Conservation (phyloP, 1,140 invertebrate genomes). For the Calliopsis andreniformis region DNA sequence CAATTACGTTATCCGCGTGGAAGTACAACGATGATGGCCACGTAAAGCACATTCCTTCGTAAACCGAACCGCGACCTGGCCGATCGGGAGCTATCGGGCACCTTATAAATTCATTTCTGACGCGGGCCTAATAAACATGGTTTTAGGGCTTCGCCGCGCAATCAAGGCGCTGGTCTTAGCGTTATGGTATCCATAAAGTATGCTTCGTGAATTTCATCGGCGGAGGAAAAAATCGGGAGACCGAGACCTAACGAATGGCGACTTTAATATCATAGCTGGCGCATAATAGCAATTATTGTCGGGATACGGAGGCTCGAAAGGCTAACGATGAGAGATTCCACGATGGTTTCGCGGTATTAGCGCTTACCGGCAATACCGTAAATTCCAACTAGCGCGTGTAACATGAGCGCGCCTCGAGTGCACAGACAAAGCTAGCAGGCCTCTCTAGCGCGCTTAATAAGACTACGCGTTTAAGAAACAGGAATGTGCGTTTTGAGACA, state of each 20-base stretch:
- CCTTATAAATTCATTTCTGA: too few relatives aligned
- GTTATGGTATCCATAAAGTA: too few relatives aligned
- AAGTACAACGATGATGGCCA: constrained; percentile 24
- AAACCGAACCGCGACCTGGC: too few relatives aligned
- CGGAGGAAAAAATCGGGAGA: not conserved
- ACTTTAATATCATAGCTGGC: not conserved
- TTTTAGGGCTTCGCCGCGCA: too few relatives aligned
- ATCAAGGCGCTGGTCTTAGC: too few relatives aligned
- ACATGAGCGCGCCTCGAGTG: constrained; percentile 4
- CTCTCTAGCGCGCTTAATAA: not conserved
- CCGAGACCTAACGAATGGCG: not conserved
- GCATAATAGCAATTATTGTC: constrained; percentile 19
- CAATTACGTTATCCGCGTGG: constrained; percentile 34
- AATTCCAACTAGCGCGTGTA: constrained; percentile 22
- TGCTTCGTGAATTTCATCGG: too few relatives aligned
- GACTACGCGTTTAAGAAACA: not conserved
- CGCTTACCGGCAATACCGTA: constrained; percentile 15
- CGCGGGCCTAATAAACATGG: too few relatives aligned
- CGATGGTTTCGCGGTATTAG: not conserved
- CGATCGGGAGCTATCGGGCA: too few relatives aligned
- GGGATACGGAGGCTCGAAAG: not conserved
- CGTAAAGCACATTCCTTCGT: too few relatives aligned
- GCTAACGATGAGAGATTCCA: constrained; percentile 29
- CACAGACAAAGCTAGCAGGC: not conserved
- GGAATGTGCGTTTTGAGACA: constrained; percentile 13